These are phyloP conservation scores for Gisinianus flammeolus DNA, from an alignment of 2,888 invertebrate species.

Conservation along the genomic window DNA sequence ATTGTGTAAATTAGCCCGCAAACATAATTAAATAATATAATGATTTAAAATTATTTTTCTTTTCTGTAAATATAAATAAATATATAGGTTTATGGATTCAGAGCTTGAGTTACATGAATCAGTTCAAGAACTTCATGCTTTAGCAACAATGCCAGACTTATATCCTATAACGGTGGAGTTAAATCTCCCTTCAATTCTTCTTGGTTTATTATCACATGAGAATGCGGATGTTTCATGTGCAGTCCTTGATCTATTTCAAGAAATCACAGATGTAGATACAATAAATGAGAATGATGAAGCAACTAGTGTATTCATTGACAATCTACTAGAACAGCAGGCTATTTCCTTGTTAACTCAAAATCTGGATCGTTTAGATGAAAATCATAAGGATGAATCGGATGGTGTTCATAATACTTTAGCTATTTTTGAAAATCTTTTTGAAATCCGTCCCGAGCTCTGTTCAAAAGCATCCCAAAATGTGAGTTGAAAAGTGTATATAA, in stretches of 20 bases:
- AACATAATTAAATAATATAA: neutral
- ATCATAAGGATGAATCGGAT: constrained; percentile 90
- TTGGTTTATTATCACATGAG: constrained; percentile 92
- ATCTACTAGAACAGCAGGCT: constrained; percentile 86
- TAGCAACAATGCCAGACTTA: constrained; percentile 94
- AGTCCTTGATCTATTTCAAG: constrained; percentile 75
- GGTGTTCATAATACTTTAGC: constrained; percentile 93
- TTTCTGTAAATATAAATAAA: constrained; percentile 19
- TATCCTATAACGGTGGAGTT: constrained; percentile 90
- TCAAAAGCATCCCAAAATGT: constrained; percentile 76
- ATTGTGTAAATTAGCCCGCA: no score
- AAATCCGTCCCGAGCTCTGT: constrained; percentile 84
- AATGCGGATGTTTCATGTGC: constrained; percentile 95
- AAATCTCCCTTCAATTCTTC: constrained; percentile 84
- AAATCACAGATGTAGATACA: constrained; percentile 95
- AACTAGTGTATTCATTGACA: constrained; percentile 84
- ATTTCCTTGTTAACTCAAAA: constrained; percentile 91
- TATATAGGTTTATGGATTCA: constrained; percentile 85
- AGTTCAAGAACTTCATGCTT: constrained; percentile 85
- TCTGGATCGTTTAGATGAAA: constrained; percentile 89
- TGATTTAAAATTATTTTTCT: neutral
- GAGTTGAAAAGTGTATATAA: constrained; percentile 31
- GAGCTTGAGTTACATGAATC: constrained; percentile 91
- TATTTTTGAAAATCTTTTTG: constrained; percentile 93
- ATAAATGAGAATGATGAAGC: constrained; percentile 93